Base-by-base conservation (phyloP, 2,888 invertebrate species). In the Ennomos erosarius region DNA sequence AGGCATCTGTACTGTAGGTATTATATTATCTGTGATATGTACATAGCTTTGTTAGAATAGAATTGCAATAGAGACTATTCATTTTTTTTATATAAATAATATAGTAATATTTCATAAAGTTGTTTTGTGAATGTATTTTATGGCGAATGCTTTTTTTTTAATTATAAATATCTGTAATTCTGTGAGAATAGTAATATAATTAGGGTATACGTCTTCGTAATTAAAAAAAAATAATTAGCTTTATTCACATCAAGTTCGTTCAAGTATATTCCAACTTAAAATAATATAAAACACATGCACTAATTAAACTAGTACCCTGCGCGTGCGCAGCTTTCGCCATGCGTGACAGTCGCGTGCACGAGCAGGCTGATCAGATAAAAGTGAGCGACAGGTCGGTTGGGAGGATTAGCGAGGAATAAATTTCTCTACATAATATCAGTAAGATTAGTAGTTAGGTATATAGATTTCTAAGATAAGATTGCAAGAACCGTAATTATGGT, bases 31-130 rank as follows among this genome's bases (percentile, higher is more conserved):
- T n/a, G n/a, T n/a, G n/a, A n/a, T n/a, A n/a, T n/a, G n/a, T n/a
- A n/a, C 70, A 66, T 62, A n/a, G 65, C 68, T 59, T 68, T 73
- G 69, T 69, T 56, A n/a, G 33, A 26, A 47, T 48, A 45, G 55
- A 34, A 49, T 16, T 47, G 52, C 59, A 58, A 64, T 56, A 16
- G 47, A 64, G 69, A 73, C 76, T 76, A 76, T 79, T 77, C 64
- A 65, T 57, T 63, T 64, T 63, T 69, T 68, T 68, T n/a, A n/a
- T n/a, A n/a, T n/a, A n/a, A n/a, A n/a, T 63, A 65, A 49, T 62
- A 52, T 38, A 45, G 44, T 39, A 33, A 39, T 42, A 36, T 53
- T 53, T 52, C 35, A n/a, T 26, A 12, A 9, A 40, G 9, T 10
- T 35, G 12, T 35, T 47, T 52, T 47, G 47, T 43, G 10, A 16